Conservation (phyloP, 2,888 invertebrate genomes). For the Spicauda simplicius region DNA sequence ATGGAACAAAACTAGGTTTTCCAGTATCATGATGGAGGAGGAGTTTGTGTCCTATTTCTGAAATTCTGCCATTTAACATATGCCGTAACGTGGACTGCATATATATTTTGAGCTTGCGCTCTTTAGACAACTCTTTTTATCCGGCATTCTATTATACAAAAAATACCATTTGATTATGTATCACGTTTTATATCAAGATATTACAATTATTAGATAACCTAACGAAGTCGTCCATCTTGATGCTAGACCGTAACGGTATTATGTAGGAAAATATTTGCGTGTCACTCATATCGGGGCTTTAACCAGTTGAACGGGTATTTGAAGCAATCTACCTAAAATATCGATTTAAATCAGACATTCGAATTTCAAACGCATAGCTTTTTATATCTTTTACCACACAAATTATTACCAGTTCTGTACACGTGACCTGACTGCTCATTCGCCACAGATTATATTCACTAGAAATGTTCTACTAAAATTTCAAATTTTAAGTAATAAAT, state of each 20-base stretch:
- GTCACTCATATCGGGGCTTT: not conserved
- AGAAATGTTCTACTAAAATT: not conserved
- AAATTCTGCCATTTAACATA: too few species aligned
- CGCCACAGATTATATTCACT: not conserved
- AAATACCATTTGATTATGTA: not conserved
- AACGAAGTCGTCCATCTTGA: conserved; percentile 1
- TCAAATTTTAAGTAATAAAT: not conserved
- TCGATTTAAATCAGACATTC: not conserved
- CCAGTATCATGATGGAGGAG: too few species aligned
- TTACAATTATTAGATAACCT: not conserved
- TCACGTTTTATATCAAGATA: not conserved
- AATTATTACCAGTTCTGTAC: conserved; percentile 6
- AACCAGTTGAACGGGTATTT: not conserved
- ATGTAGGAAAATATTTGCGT: not conserved
- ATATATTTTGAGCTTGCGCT: too few species aligned
- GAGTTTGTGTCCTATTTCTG: too few species aligned
- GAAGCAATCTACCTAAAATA: not conserved
- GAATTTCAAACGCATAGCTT: conserved; percentile 1
- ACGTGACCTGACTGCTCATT: conserved; percentile 17
- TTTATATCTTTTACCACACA: conserved; percentile 8
- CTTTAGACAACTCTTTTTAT: too few species aligned
- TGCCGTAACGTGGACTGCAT: too few species aligned
- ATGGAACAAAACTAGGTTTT: too few species aligned
- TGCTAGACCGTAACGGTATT: not conserved
- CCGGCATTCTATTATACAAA: too few species aligned